Conservation (phyloP, 2,113 vertebrate species). For the Progne subis region DNA sequence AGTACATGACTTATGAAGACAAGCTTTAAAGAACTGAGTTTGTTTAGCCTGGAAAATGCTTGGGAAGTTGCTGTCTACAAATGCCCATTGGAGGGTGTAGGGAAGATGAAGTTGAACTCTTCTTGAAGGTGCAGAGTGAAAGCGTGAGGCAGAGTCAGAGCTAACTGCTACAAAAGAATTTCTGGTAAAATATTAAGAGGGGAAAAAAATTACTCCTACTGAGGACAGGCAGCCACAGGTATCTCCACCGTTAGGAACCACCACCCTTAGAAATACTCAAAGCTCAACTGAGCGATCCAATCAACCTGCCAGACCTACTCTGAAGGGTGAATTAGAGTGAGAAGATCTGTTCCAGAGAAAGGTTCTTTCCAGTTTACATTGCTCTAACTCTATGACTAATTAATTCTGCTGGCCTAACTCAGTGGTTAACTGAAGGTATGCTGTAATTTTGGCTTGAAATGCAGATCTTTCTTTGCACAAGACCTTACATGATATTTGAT, state of each 20-base stretch:
- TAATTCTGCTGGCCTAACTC: background rate
- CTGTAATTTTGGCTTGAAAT: background rate
- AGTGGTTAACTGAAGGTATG: background rate
- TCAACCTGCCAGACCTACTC: background rate
- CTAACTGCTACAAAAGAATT: background rate
- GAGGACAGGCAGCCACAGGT: background rate
- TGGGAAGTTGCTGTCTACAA: background rate
- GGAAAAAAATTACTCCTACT: background rate
- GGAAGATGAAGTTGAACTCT: background rate
- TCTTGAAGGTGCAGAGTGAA: background rate
- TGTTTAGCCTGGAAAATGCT: background rate
- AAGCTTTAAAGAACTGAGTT: background rate
- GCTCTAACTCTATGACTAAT: background rate
- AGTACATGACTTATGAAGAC: background rate
- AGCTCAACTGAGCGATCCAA: accelerated
- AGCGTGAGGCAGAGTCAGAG: background rate
- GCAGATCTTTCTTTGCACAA: background rate
- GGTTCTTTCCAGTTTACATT: background rate
- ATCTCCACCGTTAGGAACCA: background rate
- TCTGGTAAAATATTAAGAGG: background rate
- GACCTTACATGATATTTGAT: background rate
- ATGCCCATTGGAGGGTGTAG: accelerated
- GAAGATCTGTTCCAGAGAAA: background rate
- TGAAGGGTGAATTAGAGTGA: background rate
- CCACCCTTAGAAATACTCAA: background rate